A percentile compares a stretch with the other conserved stretches of the same genome.
Conservation (phyloP, 2,888 invertebrate genomes). For the Eristalinus sepulchralis region DNA sequence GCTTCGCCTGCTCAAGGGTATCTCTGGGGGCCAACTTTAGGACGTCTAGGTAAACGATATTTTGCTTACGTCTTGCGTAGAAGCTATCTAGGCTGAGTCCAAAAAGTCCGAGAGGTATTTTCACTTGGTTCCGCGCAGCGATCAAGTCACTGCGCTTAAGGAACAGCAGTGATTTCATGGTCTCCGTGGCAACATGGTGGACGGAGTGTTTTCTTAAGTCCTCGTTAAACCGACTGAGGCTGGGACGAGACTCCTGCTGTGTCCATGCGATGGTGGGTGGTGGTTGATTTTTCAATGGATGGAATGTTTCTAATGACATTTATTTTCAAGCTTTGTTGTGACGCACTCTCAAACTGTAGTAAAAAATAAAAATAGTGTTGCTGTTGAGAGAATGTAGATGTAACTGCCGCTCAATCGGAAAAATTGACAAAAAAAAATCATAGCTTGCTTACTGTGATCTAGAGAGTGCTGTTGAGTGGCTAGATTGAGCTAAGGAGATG, state of each 20-base stretch:
- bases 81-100: slow-evolving; percentile 1
- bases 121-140: neutral
- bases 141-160: neutral
- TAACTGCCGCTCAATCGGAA: too few relatives aligned
- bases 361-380: too few relatives aligned
- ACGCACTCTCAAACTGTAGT: too few relatives aligned
- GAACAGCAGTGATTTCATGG: neutral
- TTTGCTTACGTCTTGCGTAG: neutral
- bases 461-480: too few relatives aligned
- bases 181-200: neutral
- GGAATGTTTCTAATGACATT: too few relatives aligned
- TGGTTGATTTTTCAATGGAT: neutral
- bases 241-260: too few relatives aligned
- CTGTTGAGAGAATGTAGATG: too few relatives aligned
- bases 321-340: too few relatives aligned
- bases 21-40: neutral
- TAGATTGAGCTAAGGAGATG: too few relatives aligned
- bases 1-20: neutral
- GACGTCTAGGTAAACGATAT: slow-evolving; percentile 11
- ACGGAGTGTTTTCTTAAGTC: neutral
- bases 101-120: slow-evolving; percentile 2
- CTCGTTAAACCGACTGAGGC: neutral
- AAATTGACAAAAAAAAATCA: too few relatives aligned
- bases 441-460: too few relatives aligned
- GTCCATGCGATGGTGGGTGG: neutral